Evolutionary conservation across 2,888 invertebrate genomes (phyloP).

Genomic region (Cataglyphis livida): DNA sequence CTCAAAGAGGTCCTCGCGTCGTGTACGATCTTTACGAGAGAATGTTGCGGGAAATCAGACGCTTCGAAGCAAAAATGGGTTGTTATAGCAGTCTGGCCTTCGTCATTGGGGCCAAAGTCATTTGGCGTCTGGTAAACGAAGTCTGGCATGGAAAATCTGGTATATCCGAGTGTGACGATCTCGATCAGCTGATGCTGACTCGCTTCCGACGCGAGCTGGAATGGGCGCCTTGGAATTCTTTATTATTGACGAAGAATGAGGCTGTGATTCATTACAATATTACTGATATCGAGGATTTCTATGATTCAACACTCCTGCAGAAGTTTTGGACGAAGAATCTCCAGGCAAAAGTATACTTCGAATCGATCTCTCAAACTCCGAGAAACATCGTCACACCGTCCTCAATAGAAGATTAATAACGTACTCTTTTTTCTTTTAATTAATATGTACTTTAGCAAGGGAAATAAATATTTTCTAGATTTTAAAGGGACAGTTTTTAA

Average conservation of each 20-base stretch:
- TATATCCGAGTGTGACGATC: constrained; percentile 92
- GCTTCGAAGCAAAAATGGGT: constrained; percentile 87
- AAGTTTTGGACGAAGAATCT: constrained; percentile 90
- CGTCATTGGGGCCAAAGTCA: constrained; percentile 91
- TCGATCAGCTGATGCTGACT: constrained; percentile 91
- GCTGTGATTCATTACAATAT: constrained; percentile 91
- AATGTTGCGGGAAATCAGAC: constrained; percentile 87
- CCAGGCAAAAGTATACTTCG: constrained; percentile 90
- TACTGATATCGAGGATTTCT: constrained; percentile 84
- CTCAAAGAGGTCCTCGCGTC: constrained; percentile 59
- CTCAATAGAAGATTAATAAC: constrained; percentile 22
- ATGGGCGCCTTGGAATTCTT: constrained; percentile 98
- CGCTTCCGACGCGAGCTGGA: constrained; percentile 92
- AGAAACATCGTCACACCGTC: constrained; percentile 50
- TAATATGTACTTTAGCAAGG: background rate
- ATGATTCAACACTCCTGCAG: constrained; percentile 89
- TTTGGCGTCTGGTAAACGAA: constrained; percentile 93
- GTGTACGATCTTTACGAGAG: constrained; percentile 88
- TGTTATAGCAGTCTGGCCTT: constrained; percentile 90
- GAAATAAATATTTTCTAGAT: background rate
- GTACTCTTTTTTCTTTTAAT: background rate
- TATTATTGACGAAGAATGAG: constrained; percentile 93
- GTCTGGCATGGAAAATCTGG: constrained; percentile 96
- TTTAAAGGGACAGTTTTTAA: background rate
- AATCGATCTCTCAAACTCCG: constrained; percentile 75